A percentile compares a stretch with the other conserved stretches of the same genome.
Evolutionary conservation across 2,113 vertebrate species (phyloP).

Genomic region (Meriones unguiculatus): DNA sequence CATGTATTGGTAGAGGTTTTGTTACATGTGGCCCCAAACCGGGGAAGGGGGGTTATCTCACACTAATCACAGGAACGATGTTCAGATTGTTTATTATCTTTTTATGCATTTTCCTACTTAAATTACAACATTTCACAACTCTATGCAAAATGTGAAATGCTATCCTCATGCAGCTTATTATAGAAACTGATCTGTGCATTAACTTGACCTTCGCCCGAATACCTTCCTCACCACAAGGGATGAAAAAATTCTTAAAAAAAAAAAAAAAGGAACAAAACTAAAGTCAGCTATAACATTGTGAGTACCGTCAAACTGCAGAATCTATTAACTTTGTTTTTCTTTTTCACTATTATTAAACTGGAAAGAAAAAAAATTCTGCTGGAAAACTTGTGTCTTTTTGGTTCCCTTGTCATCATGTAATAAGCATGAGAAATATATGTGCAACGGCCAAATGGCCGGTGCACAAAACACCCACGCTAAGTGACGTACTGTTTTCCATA

Average conservation of each 20-base stretch:
- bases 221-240: slow-evolving; percentile 82
- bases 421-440: slow-evolving; percentile 91
- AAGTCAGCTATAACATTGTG: slow-evolving; percentile 78
- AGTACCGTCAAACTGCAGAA: slow-evolving; percentile 87
- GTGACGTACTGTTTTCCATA: slow-evolving; percentile 93
- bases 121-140: slow-evolving; percentile 89
- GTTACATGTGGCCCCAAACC: slow-evolving; percentile 78
- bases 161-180: slow-evolving; percentile 86
- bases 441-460: slow-evolving; percentile 90
- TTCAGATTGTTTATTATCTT: slow-evolving; percentile 87
- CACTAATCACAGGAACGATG: slow-evolving; percentile 84
- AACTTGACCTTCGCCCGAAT: slow-evolving; percentile 86
- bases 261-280: background rate
- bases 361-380: slow-evolving; percentile 87
- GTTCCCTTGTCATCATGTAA: slow-evolving; percentile 91
- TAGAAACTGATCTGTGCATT: slow-evolving; percentile 86
- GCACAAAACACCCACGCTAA: slow-evolving; percentile 92
- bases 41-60: slow-evolving; percentile 52
- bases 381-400: slow-evolving; percentile 88
- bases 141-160: slow-evolving; percentile 87
- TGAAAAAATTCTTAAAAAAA: background rate
- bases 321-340: slow-evolving; percentile 89
- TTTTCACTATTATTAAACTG: slow-evolving; percentile 89
- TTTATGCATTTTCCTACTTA: slow-evolving; percentile 86
- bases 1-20: slow-evolving; percentile 84